Evolutionary conservation across 2,888 invertebrate genomes (phyloP).

Genomic region (Onchidella celtica): DNA sequence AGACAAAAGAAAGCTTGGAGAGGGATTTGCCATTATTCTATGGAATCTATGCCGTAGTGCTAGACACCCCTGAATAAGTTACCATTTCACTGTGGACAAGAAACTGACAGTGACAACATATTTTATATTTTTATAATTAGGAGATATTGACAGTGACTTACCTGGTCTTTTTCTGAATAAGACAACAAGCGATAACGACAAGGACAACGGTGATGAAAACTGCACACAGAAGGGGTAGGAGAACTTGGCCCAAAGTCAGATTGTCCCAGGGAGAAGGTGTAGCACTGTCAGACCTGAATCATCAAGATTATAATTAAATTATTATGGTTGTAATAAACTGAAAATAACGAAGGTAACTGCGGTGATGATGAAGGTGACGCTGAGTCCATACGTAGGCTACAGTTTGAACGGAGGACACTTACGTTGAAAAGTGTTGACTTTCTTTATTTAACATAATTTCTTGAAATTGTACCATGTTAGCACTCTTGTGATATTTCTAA

Average conservation of each 20-base stretch:
- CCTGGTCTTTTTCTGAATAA: slow-evolving; percentile 36
- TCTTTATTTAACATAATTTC: no score
- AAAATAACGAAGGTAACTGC: background rate
- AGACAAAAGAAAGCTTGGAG: no score
- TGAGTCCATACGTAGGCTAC: background rate
- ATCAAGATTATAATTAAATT: no score
- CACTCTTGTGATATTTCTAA: no score
- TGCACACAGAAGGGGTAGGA: slow-evolving; percentile 27
- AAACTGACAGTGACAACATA: no score
- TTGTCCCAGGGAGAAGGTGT: slow-evolving; percentile 13
- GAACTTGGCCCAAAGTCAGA: slow-evolving; percentile 10
- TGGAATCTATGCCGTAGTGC: no score
- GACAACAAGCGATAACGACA: slow-evolving; percentile 40
- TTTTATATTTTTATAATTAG: background rate
- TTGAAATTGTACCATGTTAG: no score
- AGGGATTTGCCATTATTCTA: no score
- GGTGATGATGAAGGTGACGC: background rate
- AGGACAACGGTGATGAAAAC: slow-evolving; percentile 31
- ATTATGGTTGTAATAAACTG: background rate
- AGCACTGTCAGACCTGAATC: background rate
- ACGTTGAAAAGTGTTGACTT: no score
- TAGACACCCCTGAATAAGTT: no score
- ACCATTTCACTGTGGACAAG: no score
- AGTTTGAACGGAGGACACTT: no score
- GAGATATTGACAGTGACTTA: background rate